Base-by-base conservation (phyloP, 2,888 invertebrate genomes). In the Drosophila falleni region DNA sequence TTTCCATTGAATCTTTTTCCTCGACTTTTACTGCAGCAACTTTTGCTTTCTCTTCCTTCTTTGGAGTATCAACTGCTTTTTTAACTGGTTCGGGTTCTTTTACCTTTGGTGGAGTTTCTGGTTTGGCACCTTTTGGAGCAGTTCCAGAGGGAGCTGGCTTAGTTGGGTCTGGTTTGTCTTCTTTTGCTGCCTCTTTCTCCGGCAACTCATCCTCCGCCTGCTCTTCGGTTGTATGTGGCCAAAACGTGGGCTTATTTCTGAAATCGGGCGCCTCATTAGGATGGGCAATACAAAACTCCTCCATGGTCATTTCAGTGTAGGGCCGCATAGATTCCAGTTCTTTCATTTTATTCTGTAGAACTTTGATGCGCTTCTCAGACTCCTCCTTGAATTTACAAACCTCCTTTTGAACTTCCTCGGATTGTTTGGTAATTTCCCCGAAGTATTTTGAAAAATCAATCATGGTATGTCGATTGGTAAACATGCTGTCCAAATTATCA, bases 241-340 rank as follows among this genome's bases (percentile, higher is more conserved):
- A 98, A 94, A 96, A 95, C 8, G 97, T 96, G 9, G 98, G 97
- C 61, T 93, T 95, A 89, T 96, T 78, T 74, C 95, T 90, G 0
- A 95, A 94, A 92, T 96, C 95, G 3, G 96, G 84, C 1, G 96
- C 95, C 1, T 92, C 47, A 0, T 97, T 95, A 0, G 97, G 98
- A 93, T 95, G 95, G 29, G 95, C 94, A 70, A 95, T 95, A 42
- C 93, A 93, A 91, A 93, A 96, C 90, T 98, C 98, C 92, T 98
- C 97, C 81, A 88, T 83, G 0, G 97, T 98, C 98, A 98, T 98
- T 89, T 97, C 94, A 23, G 94, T 94, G 65, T 95, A 96, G 1
- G 97, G 96, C 76, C 97, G 92, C 65, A 97, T 92, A 0, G 93
- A 92, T 61, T 95, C 94, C 70, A 96, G 93, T 35, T 94, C 93